A percentile compares a stretch with the other conserved stretches of the same genome.
Conservation (phyloP, 2,113 vertebrate genomes). For the Egretta garzetta region DNA sequence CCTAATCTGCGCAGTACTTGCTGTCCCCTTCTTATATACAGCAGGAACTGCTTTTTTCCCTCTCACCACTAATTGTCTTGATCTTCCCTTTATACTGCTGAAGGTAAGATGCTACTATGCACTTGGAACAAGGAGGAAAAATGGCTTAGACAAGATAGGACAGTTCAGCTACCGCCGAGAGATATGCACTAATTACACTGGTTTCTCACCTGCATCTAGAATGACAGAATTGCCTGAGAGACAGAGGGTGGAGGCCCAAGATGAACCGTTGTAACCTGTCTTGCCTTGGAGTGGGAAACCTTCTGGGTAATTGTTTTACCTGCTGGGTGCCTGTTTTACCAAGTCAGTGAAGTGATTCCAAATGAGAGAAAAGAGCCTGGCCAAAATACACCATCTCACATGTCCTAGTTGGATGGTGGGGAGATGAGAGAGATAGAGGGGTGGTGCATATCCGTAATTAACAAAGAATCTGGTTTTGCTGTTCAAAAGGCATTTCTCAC, state of each 20-base stretch:
- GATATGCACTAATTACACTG: neutral
- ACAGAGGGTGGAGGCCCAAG: neutral
- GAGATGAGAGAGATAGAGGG: neutral
- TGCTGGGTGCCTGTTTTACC: neutral
- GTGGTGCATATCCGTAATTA: neutral
- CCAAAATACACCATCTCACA: neutral
- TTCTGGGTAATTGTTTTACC: neutral
- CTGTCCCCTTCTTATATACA: neutral
- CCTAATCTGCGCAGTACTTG: neutral
- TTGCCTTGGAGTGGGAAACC: neutral
- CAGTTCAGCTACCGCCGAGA: neutral
- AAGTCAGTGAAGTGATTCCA: neutral
- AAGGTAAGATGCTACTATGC: neutral
- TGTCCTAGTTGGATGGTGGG: neutral
- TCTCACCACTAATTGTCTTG: neutral
- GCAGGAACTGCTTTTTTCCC: neutral
- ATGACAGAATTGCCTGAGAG: neutral
- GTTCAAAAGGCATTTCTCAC: neutral
- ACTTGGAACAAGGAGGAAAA: neutral
- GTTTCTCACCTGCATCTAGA: neutral
- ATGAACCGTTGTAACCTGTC: neutral
- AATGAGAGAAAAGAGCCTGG: neutral
- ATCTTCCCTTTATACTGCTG: neutral
- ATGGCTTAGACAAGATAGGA: neutral
- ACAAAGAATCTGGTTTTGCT: neutral